Evolutionary conservation across 2,797 vertebrate genomes (phyloP).

Genomic region (Oreochromis mossambicus): DNA sequence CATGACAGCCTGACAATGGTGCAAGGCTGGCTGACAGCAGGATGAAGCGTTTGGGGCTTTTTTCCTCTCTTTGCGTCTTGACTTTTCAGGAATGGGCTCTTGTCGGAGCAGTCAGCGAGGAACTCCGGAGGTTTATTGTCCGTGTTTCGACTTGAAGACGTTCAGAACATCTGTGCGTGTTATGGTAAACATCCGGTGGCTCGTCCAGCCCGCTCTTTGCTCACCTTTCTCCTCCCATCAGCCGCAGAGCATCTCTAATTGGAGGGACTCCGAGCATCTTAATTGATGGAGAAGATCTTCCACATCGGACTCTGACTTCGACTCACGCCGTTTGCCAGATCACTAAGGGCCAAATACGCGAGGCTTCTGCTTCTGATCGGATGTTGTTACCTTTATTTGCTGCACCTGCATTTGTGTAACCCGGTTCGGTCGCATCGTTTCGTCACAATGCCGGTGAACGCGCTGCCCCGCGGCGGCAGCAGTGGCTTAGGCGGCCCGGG

Average conservation of each 20-base stretch:
- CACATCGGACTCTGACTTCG: constrained; percentile 19
- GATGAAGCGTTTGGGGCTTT: constrained; percentile 23
- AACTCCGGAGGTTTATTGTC: neutral
- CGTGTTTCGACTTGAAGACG: neutral
- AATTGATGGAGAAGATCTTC: constrained; percentile 39
- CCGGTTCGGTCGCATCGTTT: neutral
- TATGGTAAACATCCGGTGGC: constrained; percentile 10
- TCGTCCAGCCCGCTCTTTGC: neutral
- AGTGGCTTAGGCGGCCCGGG: constrained; percentile 62
- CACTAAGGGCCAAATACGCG: neutral
- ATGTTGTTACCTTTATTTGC: constrained; percentile 13
- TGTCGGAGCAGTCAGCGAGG: neutral
- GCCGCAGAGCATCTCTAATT: constrained; percentile 45
- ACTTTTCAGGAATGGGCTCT: constrained; percentile 57
- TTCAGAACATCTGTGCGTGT: neutral
- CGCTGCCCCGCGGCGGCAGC: constrained; percentile 72
- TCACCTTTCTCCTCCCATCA: constrained; percentile 19
- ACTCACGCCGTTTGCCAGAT: neutral
- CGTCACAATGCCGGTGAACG: constrained; percentile 79
- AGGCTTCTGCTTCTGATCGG: neutral
- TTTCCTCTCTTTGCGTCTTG: neutral
- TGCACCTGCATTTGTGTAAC: neutral
- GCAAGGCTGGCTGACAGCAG: constrained; percentile 45
- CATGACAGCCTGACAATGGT: constrained; percentile 55
- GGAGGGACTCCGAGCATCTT: constrained; percentile 34